Evolutionary conservation across 2,797 vertebrate species (phyloP).

Genomic region (Cossypha dichroa): DNA sequence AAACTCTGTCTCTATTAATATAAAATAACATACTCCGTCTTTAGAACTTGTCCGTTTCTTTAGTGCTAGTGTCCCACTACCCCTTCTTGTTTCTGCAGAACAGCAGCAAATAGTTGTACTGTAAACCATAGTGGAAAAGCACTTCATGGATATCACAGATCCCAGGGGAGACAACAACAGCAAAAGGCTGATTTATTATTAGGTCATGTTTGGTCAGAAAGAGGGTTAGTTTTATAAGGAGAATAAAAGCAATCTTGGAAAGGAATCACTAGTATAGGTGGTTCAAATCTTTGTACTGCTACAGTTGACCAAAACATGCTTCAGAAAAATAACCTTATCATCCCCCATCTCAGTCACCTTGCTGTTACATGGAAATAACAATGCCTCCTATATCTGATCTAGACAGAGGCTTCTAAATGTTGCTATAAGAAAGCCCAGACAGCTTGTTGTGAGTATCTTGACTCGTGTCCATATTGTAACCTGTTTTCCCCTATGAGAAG

Average conservation of each 20-base stretch:
- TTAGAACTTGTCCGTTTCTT: background rate
- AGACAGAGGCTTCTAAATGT: background rate
- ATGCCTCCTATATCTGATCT: background rate
- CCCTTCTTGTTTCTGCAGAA: background rate
- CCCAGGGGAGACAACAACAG: background rate
- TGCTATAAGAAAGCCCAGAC: background rate
- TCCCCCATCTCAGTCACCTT: background rate
- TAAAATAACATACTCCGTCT: background rate
- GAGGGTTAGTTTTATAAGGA: background rate
- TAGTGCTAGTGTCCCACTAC: background rate
- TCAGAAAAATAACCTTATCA: background rate
- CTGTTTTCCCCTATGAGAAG: background rate
- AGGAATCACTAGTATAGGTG: background rate
- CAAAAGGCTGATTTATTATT: background rate
- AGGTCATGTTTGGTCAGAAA: background rate
- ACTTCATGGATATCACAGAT: background rate
- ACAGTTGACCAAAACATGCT: background rate
- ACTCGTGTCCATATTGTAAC: background rate
- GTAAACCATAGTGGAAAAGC: background rate
- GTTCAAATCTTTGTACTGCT: background rate
- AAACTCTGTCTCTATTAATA: conserved; percentile 6
- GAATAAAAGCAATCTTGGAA: background rate
- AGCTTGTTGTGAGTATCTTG: background rate
- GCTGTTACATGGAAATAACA: background rate
- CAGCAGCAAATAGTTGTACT: background rate